phyloP scores from a whole-genome alignment of 1,140 invertebrate genomes.

The Eupeodes corollae region DNA sequence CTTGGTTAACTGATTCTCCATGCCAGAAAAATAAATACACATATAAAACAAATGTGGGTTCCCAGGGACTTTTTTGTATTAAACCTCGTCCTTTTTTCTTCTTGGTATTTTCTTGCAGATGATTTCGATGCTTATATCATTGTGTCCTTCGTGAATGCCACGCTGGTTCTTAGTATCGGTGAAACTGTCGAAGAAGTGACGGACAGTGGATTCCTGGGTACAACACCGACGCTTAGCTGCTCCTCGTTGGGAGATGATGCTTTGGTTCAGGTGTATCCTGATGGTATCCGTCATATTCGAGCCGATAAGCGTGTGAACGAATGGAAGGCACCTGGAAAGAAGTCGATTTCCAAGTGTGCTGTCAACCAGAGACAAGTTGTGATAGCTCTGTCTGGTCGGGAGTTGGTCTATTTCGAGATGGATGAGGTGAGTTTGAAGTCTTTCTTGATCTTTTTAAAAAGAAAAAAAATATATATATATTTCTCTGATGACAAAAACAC shows the following conservation, averaged over 20 bases:
- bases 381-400: constrained; percentile 92
- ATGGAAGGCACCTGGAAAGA: constrained; percentile 97
- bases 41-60: neutral
- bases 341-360: constrained; percentile 94
- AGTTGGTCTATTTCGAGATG: constrained; percentile 99
- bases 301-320: constrained; percentile 97
- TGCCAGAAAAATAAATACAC: constrained; percentile 3
- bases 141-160: constrained; percentile 99
- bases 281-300: constrained; percentile 96
- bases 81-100: constrained; percentile 5
- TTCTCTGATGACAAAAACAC: constrained; percentile 36
- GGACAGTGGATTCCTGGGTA: constrained; percentile 97
- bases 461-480: neutral
- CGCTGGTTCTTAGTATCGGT: constrained; percentile 96
- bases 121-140: constrained; percentile 99
- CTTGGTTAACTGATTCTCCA: constrained; percentile 32
- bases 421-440: constrained; percentile 68
- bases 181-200: constrained; percentile 99
- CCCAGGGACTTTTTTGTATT: constrained; percentile 10
- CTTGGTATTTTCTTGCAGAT: constrained; percentile 65
- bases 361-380: constrained; percentile 98
- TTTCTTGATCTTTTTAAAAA: neutral
- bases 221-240: constrained; percentile 93
- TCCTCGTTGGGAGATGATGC: constrained; percentile 95
- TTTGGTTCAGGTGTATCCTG: constrained; percentile 95